Evolutionary conservation across 1,140 invertebrate genomes (phyloP), one percentile per base, ranked within the genome.

Genomic region (Hydropsyche tenuis): DNA sequence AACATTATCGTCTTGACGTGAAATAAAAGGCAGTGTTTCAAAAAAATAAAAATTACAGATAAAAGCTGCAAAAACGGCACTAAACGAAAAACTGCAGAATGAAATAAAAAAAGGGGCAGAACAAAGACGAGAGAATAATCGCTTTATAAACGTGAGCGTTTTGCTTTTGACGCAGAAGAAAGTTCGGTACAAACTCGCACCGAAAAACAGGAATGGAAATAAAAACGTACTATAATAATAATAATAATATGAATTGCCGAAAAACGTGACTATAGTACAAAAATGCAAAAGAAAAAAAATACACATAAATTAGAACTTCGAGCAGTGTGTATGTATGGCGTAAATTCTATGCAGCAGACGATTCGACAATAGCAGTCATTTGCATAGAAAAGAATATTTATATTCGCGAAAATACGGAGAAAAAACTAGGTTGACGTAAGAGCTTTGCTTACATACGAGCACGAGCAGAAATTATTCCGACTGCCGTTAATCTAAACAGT

Each of bases 151-250:
- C 56, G 56, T 25, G 7, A 9, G 56, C 56, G 56, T 60, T 60
- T 60, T 60, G 56, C 56, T 60, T 60, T 60, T 60, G 56, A 60
- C 56, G 14, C 56, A 60, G 56, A 25, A 22, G 56, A 60, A 60
- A 60, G 20, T 60, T 60, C 56, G 12, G 45, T n/a, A 48, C 45
- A 16, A 37, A 48, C 45, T 48, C 16, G 16, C 45, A 14, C 11
- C 45, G 45, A 60, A 16, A 48, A 48, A 12, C 45, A 48, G 45
- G 14, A 16, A 48, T n/a, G 16, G 14, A 48, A n/a, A 48, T 48
- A 48, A n/a, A 48, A 48, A 4, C 16, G 45, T 48, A 16, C 45
- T 7, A 48, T n/a, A 5, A 22, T 60, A 60, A 23, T n/a, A 23
- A 60, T 60, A 22, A 23, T n/a, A 23, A 60, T 23, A 60, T 23